phyloP scores from a whole-genome alignment of 2,888 invertebrate species.

The Pocota personata region DNA sequence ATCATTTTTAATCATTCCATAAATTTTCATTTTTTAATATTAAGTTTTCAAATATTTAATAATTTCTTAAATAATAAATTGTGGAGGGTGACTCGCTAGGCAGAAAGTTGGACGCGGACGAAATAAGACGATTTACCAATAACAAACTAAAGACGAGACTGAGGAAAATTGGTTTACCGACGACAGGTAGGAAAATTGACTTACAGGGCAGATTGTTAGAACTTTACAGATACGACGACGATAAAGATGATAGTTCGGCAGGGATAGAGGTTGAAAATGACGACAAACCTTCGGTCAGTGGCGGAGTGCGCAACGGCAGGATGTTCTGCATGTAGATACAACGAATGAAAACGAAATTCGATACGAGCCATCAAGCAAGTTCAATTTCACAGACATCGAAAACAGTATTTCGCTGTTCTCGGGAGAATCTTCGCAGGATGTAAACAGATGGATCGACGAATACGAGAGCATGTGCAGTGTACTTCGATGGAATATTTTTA shows the following conservation, averaged over 20 bases:
- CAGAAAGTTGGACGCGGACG: background rate
- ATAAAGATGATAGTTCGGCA: background rate
- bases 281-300: background rate
- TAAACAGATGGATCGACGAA: background rate
- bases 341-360: too few relatives aligned
- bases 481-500: slow-evolving; percentile 28
- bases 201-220: background rate
- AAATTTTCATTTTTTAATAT: too few relatives aligned
- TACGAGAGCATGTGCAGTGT: background rate
- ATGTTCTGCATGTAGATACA: too few relatives aligned
- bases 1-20: too few relatives aligned
- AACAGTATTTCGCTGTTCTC: too few relatives aligned
- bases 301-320: background rate
- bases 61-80: too few relatives aligned
- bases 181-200: background rate
- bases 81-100: background rate
- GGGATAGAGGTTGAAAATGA: background rate
- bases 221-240: background rate
- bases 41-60: too few relatives aligned
- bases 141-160: background rate
- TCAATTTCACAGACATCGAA: too few relatives aligned
- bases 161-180: background rate
- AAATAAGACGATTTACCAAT: background rate
- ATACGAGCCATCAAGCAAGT: too few relatives aligned
- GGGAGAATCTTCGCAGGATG: background rate